Base-by-base conservation (phyloP, 2,888 invertebrate genomes). In the Hermaeophaga mercurialis region DNA sequence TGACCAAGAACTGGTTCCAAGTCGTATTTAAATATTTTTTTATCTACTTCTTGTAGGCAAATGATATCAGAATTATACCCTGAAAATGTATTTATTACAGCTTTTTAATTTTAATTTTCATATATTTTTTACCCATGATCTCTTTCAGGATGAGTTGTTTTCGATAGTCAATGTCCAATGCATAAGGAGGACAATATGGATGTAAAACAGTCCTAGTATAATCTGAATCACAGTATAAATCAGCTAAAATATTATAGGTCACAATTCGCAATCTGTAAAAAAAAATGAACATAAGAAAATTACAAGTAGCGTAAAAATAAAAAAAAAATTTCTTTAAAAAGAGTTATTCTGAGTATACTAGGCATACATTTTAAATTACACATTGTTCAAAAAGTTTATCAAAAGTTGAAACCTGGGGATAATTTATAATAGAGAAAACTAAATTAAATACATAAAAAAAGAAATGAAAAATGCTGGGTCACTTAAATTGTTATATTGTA, bases 21-120 rank as follows among this genome's bases (percentile, higher is more conserved):
- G 70, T 89, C 89, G 59, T 81, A 72, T 6, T 83, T 78, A 75
- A 87, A 95, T 44, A 94, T 80, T 77, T 87, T 89, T 7, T 73
- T 73, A 74, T 97, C 97, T 0, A 96, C 93, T 82, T 98, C 97
- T 83, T 98, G 97, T 14, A 97, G 80, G 69, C 96, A 96, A 50
- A 95, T 80, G 45, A 97, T 79, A 76, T 97, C 97, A 15, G 88
- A 86, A 79, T 96, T 90, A 74, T 95, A 97, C 18, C 93, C 94
- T 87, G 41, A 48, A 65, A 31, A 31, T 31, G 8, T 22, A 38
- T 19, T 19, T 12, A 45, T 15, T 54, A 43, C 5, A 41, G 2
- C 12, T 1, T 4, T 6, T 14, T 19, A 12, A 12, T 26, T 5
- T 36, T 15, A 7, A n/a, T 39, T 18, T 19, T 15, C 8, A 4